A percentile compares a stretch with the other conserved stretches of the same genome.
phyloP scores from a whole-genome alignment of 1,140 invertebrate species.

The Ips typographus region DNA sequence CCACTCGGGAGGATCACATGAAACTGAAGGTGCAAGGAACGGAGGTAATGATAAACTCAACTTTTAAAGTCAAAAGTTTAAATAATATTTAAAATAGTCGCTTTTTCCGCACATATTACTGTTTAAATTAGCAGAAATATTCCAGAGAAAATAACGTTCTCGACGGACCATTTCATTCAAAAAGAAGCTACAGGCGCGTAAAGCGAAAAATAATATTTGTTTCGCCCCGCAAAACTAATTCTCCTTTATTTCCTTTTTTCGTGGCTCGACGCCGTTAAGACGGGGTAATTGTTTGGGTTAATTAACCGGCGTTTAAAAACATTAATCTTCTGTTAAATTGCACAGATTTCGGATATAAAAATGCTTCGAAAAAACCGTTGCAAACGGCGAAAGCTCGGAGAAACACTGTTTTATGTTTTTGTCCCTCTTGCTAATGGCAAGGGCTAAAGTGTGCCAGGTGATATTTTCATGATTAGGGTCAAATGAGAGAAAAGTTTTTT shows the following conservation, averaged over 20 bases:
- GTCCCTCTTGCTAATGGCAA: constrained; percentile 40
- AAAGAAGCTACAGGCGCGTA: constrained; percentile 19
- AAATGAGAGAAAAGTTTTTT: constrained; percentile 1
- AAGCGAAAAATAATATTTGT: constrained; percentile 33
- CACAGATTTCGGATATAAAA: constrained; percentile 37
- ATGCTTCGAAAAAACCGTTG: constrained; percentile 33
- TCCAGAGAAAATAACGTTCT: constrained; percentile 3
- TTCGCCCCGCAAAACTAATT: constrained; percentile 31
- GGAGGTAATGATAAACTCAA: constrained; percentile 62
- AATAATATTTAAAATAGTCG: background rate
- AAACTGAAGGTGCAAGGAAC: constrained; percentile 97
- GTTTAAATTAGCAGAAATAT: constrained; percentile 15
- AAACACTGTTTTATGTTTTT: constrained; percentile 44
- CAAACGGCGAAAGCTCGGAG: constrained; percentile 36
- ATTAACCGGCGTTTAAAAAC: constrained; percentile 39
- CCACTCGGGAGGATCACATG: constrained; percentile 98
- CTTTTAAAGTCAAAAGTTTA: too few species aligned
- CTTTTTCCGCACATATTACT: background rate
- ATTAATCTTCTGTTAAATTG: constrained; percentile 42
- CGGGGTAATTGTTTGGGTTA: constrained; percentile 39
- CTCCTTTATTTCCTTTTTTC: constrained; percentile 31
- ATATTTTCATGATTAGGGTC: constrained; percentile 35
- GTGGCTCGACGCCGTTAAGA: constrained; percentile 31
- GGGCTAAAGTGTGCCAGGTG: constrained; percentile 39
- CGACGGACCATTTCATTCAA: constrained; percentile 14